Evolutionary conservation across 2,797 vertebrate species (phyloP).

Genomic region (Rhadinocentrus ornatus): DNA sequence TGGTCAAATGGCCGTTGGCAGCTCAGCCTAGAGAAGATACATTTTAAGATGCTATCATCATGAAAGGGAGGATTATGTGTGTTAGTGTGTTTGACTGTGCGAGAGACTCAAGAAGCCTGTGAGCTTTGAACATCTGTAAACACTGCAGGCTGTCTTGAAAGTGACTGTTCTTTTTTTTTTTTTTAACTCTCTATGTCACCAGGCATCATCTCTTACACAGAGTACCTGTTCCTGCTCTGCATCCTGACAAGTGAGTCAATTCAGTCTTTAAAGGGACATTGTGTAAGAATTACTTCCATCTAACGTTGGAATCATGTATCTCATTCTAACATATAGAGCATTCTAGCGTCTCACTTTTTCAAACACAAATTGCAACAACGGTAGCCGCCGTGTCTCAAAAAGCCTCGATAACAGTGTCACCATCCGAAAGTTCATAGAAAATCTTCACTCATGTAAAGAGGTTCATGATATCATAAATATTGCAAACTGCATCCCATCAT

Average conservation of each 20-base stretch:
- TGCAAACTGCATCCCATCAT: too few relatives aligned
- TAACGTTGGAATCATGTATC: too few relatives aligned
- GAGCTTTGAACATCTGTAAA: constrained; percentile 75
- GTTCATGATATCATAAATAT: too few relatives aligned
- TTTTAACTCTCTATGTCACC: constrained; percentile 50
- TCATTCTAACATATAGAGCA: too few relatives aligned
- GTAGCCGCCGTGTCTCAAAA: too few relatives aligned
- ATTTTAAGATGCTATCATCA: constrained; percentile 83
- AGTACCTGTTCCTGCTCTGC: constrained; percentile 98
- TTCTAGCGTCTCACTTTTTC: too few relatives aligned
- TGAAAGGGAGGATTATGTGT: constrained; percentile 77
- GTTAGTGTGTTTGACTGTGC: constrained; percentile 39
- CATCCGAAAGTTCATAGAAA: too few relatives aligned
- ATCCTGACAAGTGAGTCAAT: constrained; percentile 97
- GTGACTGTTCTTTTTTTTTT: constrained; percentile 50
- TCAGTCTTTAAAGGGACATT: constrained; percentile 1
- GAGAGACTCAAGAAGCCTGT: constrained; percentile 42
- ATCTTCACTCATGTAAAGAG: too few relatives aligned
- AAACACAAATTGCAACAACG: too few relatives aligned
- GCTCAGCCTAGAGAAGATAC: constrained; percentile 70
- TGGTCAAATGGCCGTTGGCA: constrained; percentile 70
- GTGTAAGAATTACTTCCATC: too few relatives aligned
- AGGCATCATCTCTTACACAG: constrained; percentile 99
- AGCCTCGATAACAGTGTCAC: too few relatives aligned
- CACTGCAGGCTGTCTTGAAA: constrained; percentile 50